Evolutionary conservation across 2,888 invertebrate genomes (phyloP), one percentile per base, ranked within the genome.

Genomic region (Electrophaes corylata): DNA sequence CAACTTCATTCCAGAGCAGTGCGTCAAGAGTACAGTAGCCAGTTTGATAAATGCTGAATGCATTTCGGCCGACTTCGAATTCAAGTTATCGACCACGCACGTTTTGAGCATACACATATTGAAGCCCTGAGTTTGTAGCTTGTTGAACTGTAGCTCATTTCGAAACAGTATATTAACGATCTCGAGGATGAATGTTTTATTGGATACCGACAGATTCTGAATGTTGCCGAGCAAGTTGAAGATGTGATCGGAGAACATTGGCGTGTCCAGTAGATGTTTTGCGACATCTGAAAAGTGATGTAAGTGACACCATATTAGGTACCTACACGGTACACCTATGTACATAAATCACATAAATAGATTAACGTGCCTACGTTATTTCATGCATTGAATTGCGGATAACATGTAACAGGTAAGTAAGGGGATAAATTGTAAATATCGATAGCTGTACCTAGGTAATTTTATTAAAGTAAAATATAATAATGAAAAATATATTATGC

Each of bases 1-100:
- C 52, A 69, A 51, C 23, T 62, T 64, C 12, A 80, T 23, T 4
- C 79, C 79, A 0, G 79, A 72, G 19, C 64, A 66, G 37, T 80
- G 79, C 3, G 64, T 57, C 20, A 73, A 57, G 37, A 69, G 64
- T 29, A 29, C 26, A 29, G 26, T 29, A 10, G 10, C 26, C 26
- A 29, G 26, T 29, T 6, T 29, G 26, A 29, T 29, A 10, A 29
- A 29, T 29, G 26, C 26, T 29, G 3, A 8, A 10, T 29, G 10
- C 10, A 29, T 29, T 29, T 29, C 26, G 10, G 10, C 10, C 26
- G 26, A 29, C 10, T 6, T 10, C 10, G 26, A 29, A 29, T 29
- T 29, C 26, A 29, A 29, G 26, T 29, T 0, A 29, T 29, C 26
- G 10, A 29, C 26, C 10, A 29, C 26, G 26, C 26, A 29, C 26